Conservation (phyloP, 2,888 invertebrate genomes). For the Lasioglossum vierecki region DNA sequence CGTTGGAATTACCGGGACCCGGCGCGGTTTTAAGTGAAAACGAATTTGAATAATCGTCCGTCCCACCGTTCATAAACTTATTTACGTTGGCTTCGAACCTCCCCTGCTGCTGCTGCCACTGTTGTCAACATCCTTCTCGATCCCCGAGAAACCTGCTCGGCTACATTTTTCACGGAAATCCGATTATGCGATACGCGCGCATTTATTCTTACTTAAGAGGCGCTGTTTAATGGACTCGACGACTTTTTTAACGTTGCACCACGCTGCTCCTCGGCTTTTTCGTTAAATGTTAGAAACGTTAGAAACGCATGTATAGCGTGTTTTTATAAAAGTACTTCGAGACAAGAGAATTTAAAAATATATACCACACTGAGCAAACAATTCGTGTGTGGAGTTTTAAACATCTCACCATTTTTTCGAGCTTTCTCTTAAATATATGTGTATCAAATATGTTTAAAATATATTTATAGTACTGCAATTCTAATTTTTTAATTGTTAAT, state of each 20-base stretch:
- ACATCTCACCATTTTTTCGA: background rate
- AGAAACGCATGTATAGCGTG: background rate
- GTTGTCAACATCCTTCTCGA: background rate
- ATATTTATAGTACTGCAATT: no score
- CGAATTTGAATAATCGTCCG: conserved; percentile 14
- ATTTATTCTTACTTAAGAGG: background rate
- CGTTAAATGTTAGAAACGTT: background rate
- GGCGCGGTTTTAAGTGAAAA: background rate
- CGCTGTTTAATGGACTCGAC: background rate
- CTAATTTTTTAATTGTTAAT: no score
- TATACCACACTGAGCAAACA: background rate
- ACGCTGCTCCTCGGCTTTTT: background rate
- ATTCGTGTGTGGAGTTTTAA: background rate
- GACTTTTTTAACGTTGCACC: background rate
- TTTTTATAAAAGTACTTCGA: background rate
- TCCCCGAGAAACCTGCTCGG: background rate
- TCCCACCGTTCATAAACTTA: background rate
- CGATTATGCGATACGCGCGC: background rate
- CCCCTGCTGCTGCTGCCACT: background rate
- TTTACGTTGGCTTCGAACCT: background rate
- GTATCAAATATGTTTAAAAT: no score
- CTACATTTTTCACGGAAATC: background rate
- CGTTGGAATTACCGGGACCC: conserved; percentile 1
- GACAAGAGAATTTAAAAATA: no score
- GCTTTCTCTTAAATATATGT: no score